Evolutionary conservation across 2,797 vertebrate species (phyloP).

Genomic region (Schizopygopsis malacanthus): DNA sequence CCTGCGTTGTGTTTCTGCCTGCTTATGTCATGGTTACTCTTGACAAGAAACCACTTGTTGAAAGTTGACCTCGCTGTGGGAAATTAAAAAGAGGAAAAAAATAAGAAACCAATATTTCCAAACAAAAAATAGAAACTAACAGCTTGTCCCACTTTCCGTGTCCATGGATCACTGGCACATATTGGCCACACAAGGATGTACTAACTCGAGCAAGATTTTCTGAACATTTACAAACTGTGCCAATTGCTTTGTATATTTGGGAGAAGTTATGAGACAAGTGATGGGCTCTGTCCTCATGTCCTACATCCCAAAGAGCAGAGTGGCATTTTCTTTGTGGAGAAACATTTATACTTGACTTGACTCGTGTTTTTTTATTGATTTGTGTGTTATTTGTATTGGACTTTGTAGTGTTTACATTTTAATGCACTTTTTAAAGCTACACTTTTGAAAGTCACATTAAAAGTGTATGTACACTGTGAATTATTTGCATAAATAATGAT

Average conservation of each 20-base stretch:
- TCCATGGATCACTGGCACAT: background rate
- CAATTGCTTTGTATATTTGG: background rate
- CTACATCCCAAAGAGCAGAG: background rate
- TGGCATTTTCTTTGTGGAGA: background rate
- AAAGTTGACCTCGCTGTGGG: conserved; percentile 24
- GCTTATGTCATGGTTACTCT: conserved; percentile 37
- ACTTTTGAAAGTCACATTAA: background rate
- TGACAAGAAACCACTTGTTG: conserved; percentile 49
- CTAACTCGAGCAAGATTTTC: background rate
- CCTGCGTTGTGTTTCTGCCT: conserved; percentile 4
- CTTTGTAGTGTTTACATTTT: background rate
- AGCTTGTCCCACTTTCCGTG: background rate
- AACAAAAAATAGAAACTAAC: conserved; percentile 6
- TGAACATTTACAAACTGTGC: background rate
- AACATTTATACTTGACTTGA: background rate
- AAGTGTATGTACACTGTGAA: background rate
- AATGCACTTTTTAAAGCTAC: background rate
- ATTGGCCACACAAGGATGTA: background rate
- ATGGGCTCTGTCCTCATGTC: background rate
- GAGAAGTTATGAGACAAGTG: background rate
- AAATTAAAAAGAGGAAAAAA: conserved; percentile 34
- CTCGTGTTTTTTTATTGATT: background rate
- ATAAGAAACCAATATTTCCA: conserved; percentile 8
- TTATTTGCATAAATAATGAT: background rate
- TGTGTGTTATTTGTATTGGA: background rate